phyloP scores from a whole-genome alignment of 2,888 invertebrate species.

The Druceiella hillmani region DNA sequence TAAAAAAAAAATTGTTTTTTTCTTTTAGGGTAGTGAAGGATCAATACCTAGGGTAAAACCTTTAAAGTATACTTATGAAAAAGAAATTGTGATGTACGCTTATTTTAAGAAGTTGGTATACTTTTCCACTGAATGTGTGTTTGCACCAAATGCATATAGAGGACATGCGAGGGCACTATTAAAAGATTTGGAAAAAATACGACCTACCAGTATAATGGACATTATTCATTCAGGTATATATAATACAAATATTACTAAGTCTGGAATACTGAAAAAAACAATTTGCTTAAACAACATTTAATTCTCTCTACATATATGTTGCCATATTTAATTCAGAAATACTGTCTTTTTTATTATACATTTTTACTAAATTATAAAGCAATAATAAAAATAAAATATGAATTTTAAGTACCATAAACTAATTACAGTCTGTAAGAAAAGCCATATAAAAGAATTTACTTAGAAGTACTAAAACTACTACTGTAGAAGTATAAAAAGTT shows the following conservation, averaged over 20 bases:
- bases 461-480: no score
- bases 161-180: constrained; percentile 86
- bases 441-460: no score
- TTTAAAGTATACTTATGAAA: constrained; percentile 95
- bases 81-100: constrained; percentile 99
- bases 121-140: constrained; percentile 98
- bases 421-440: no score
- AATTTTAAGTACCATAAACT: no score
- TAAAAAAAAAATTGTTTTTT: constrained; percentile 19
- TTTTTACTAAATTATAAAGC: no score
- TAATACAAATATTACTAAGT: background rate
- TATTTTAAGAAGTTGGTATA: constrained; percentile 94
- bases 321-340: no score
- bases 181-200: constrained; percentile 92
- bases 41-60: constrained; percentile 91
- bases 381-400: no score
- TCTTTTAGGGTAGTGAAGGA: constrained; percentile 65
- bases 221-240: constrained; percentile 79
- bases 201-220: constrained; percentile 88
- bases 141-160: constrained; percentile 96
- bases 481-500: no score
- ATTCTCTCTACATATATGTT: no score
- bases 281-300: no score
- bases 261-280: background rate
- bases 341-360: no score